phyloP scores from a whole-genome alignment of 2,888 invertebrate species.

The Eueremaeus valkanovi region DNA sequence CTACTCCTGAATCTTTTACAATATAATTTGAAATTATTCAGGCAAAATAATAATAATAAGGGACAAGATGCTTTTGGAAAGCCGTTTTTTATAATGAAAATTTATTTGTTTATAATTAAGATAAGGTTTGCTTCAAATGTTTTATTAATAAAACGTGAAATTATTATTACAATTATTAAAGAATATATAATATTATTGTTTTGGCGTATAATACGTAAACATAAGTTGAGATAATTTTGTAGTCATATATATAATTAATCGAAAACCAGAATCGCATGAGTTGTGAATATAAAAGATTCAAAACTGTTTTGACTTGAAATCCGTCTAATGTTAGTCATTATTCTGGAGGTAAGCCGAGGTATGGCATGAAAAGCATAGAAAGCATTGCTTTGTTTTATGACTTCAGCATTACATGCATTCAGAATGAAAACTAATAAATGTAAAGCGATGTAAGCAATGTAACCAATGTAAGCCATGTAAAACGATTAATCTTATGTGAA shows the following conservation, averaged over 20 bases:
- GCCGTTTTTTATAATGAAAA: background rate
- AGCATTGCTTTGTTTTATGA: background rate
- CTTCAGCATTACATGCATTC: background rate
- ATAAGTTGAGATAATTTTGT: background rate
- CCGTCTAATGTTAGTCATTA: background rate
- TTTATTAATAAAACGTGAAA: background rate
- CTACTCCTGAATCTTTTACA: too few relatives aligned
- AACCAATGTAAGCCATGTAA: background rate
- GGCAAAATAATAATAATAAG: background rate
- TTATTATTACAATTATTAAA: slow-evolving; percentile 2
- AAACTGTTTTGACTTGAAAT: background rate
- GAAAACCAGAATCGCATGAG: background rate
- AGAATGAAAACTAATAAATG: slow-evolving; percentile 3
- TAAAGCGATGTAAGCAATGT: background rate
- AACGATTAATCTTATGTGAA: background rate
- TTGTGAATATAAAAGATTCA: background rate
- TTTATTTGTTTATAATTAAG: too few relatives aligned
- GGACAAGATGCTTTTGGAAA: background rate
- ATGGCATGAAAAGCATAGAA: background rate
- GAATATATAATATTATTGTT: background rate
- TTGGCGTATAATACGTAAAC: background rate
- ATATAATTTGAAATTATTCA: too few relatives aligned
- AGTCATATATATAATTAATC: background rate
- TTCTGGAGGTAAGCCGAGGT: background rate
- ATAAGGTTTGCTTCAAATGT: background rate